Evolutionary conservation across 2,888 invertebrate species (phyloP), one percentile per base, ranked within the genome.

Genomic region (Dasysyrphus albostriatus): DNA sequence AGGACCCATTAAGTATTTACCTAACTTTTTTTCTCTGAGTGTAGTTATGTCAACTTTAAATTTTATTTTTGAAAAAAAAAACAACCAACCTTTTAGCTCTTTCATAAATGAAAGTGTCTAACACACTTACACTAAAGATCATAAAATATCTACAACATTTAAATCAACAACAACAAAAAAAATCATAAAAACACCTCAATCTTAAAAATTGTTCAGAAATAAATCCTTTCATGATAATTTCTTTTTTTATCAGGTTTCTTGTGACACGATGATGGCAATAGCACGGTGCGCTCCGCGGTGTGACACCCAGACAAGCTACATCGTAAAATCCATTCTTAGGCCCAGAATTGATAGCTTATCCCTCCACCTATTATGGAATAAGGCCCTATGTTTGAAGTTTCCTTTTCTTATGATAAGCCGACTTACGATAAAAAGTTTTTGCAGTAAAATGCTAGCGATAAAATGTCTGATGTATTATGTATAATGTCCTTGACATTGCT

Each of bases 341-440:
- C 6, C 8, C 14, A 24, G 16, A 14, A 19, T 24, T 63, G 63
- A 37, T 12, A 63, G 42, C 44, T 63, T 63, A 63, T 44, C 63
- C 63, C 44, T 42, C 29, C 29, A 5, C 29, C 44, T 42, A 44
- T 63, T 63, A 63, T 42, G 24, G 16, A 29, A 63, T 63, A 44
- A 42, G 7, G 42, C 32, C 29, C 44, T 44, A 44, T 63, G 19
- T 19, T 59, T 63, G 2, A 12, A 44, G 44, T 44, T 44, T 63
- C 7, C 44, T 32, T 44, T 44, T 29, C 44, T 16, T 44, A n/a
- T n/a, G 63, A 63, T 63, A 63, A 63, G 44, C 32, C 29, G 44
- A 63, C 37, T 63, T 63, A 44, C 63, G 44, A 63, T 63, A 63
- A 44, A 63, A 63, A 32, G 44, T 32, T 63, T 63, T 32, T 63